Conservation (phyloP, 2,113 vertebrate species). For the Pitta sordida region DNA sequence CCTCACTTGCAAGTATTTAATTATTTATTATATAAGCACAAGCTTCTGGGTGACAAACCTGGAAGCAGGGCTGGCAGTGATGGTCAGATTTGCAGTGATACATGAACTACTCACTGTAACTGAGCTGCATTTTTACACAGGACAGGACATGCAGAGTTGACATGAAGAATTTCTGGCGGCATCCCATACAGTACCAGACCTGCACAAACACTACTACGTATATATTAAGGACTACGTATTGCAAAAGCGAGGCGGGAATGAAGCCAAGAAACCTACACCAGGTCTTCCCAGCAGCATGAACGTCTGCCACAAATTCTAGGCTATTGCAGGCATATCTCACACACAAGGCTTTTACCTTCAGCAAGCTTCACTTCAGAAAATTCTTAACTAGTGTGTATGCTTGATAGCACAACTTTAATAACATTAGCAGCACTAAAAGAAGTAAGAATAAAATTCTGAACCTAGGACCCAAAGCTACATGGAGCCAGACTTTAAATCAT, state of each 20-base stretch:
- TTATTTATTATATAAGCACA: not conserved
- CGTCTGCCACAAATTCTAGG: not conserved
- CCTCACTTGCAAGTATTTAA: not conserved
- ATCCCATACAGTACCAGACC: not conserved
- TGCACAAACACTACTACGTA: not conserved
- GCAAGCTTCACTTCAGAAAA: not conserved
- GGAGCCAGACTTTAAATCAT: not conserved
- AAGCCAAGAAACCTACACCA: not conserved
- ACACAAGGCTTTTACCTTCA: not conserved
- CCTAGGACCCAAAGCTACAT: not conserved
- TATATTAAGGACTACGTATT: not conserved
- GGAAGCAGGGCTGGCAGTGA: not conserved
- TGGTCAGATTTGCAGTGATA: not conserved
- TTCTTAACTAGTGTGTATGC: not conserved
- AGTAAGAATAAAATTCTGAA: not conserved
- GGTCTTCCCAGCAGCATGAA: not conserved
- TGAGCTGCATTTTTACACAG: not conserved
- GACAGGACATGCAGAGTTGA: not conserved
- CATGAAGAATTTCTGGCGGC: not conserved
- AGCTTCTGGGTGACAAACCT: not conserved
- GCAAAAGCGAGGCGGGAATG: not conserved
- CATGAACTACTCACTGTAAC: accelerated
- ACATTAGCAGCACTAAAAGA: not conserved
- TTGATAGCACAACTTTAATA: not conserved
- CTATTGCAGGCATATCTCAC: not conserved